Conservation (phyloP, 2,888 invertebrate species). For the Vanessa cardui region DNA sequence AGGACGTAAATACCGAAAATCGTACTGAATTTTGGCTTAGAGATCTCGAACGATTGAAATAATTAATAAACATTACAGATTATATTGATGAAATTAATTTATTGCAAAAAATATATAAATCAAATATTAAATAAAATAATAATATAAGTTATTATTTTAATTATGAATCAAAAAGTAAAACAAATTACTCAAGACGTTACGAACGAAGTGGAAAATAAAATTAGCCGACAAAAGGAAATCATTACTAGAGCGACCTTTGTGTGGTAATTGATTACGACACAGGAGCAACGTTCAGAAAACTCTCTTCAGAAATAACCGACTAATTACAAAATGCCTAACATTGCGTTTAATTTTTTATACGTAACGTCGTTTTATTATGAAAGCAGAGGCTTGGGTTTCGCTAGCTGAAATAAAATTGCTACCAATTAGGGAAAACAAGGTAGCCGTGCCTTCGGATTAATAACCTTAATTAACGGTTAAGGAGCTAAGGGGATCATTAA, state of each 20-base stretch:
- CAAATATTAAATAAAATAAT: background rate
- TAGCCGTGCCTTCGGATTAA: constrained; percentile 76
- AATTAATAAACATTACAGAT: no score
- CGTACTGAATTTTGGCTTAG: no score
- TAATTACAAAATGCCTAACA: constrained; percentile 38
- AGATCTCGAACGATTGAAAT: no score
- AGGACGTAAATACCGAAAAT: no score
- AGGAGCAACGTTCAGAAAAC: constrained; percentile 24
- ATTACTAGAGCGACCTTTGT: constrained; percentile 27
- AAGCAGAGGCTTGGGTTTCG: constrained; percentile 60
- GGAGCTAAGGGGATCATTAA: constrained; percentile 66
- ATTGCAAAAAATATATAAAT: no score
- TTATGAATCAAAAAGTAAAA: background rate
- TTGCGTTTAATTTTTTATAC: constrained; percentile 43
- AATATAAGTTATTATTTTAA: background rate
- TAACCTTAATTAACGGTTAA: constrained; percentile 78
- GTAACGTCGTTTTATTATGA: constrained; percentile 60
- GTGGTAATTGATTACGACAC: constrained; percentile 26
- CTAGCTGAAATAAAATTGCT: constrained; percentile 72
- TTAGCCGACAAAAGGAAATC: constrained; percentile 24
- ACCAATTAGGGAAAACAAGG: constrained; percentile 79
- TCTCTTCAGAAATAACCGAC: constrained; percentile 20
- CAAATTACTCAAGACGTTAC: constrained; percentile 7
- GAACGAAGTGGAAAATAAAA: constrained; percentile 19
- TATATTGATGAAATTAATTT: no score